Conservation (phyloP, 2,113 vertebrate genomes). For the Gymnorhina tibicen region DNA sequence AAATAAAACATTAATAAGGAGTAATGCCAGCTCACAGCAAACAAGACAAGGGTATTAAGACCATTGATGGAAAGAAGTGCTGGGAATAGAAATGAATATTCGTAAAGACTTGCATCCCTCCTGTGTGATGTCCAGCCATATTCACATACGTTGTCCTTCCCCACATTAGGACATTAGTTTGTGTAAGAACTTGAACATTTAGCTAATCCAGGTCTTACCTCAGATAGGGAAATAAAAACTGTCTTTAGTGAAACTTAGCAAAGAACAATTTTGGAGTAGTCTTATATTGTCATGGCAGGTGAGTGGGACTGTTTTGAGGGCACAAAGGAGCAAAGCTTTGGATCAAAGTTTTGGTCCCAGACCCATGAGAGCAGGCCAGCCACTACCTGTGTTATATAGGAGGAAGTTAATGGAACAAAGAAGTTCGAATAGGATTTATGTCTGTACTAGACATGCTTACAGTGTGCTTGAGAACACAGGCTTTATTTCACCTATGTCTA, state of each 20-base stretch:
- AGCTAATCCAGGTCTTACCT: background rate
- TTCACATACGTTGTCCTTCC: background rate
- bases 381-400: background rate
- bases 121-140: background rate
- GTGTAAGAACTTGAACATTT: background rate
- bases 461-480: background rate
- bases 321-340: background rate
- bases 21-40: background rate
- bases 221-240: background rate
- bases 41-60: background rate
- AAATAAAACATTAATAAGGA: background rate
- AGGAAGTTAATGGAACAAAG: background rate
- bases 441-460: background rate
- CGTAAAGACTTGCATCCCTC: background rate
- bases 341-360: background rate
- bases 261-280: background rate
- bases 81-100: background rate
- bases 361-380: background rate
- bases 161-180: background rate
- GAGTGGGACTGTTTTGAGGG: background rate
- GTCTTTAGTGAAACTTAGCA: background rate
- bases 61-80: background rate
- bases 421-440: background rate
- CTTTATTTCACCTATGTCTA: background rate
- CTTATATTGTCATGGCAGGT: background rate